Evolutionary conservation across 1,140 invertebrate genomes (phyloP), one percentile per base, ranked within the genome.

Genomic region (Drosophila sucinea): DNA sequence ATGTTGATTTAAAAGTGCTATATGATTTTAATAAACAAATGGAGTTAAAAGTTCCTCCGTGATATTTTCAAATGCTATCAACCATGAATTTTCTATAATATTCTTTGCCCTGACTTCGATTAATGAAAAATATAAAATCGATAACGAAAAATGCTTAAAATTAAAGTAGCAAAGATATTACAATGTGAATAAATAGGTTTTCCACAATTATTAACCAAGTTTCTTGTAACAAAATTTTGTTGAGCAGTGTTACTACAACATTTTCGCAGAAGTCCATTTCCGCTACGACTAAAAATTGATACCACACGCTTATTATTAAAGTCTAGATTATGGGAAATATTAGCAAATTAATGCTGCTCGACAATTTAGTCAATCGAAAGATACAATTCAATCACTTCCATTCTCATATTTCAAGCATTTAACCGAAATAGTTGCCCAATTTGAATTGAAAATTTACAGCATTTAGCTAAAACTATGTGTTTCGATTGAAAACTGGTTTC

Each of bases 401-500:
- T 51, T 51, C 44, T 51, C 44, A 51, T 51, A 51, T 51, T 27
- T 51, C 44, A 27, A 51, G 25, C 44, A 51, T 51, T 51, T 51
- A 51, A 25, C 23, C 27, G 23, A 51, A 27, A 25, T 27, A 51
- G 44, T 51, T 51, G 23, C 23, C 44, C 44, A 51, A 51, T 51
- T 51, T 51, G 44, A 51, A 51, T 27, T 10, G 3, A 25, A 27
- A 51, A 51, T 27, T 17, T 41, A 17, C 40, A 25, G 2, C 40
- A 41, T n/a, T 41, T 41, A n/a, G 11, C 6, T 41, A 3, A 51
- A 51, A 51, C 40, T n/a, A 41, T 11, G 6, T 41, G n/a, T 41
- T 41, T 41, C n/a, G n/a, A 41, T n/a, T 41, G 40, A 33, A 57
- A 57, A 56, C 54, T 56, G 29, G 54, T 56, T 40, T 38, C 35